Conservation (phyloP, 1,140 invertebrate genomes). For the Papilio polytes region DNA sequence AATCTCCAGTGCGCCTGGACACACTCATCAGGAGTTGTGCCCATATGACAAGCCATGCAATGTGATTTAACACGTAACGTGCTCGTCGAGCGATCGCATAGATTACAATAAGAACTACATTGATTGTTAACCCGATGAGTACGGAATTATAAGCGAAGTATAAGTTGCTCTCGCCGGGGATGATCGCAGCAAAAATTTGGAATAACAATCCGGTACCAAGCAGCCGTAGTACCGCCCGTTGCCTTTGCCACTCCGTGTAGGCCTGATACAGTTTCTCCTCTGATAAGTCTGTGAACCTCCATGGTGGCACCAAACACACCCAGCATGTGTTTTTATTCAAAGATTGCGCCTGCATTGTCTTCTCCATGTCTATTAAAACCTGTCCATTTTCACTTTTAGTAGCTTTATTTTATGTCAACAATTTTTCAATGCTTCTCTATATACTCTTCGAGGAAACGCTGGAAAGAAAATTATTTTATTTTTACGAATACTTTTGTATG, state of each 20-base stretch:
- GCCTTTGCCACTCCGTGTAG: conserved; percentile 90
- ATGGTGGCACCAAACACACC: conserved; percentile 67
- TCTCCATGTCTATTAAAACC: conserved; percentile 66
- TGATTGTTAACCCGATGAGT: conserved; percentile 83
- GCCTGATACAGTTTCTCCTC: conserved; percentile 90
- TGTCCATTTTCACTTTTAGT: conserved; percentile 17
- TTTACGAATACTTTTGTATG: background rate
- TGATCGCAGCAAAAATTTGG: conserved; percentile 86
- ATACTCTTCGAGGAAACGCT: background rate
- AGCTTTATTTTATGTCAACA: conserved; percentile 4
- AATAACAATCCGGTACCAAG: conserved; percentile 88
- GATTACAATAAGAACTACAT: conserved; percentile 79
- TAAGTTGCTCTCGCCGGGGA: conserved; percentile 85
- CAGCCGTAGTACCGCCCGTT: conserved; percentile 91
- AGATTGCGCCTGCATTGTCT: conserved; percentile 56
- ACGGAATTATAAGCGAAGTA: conserved; percentile 79
- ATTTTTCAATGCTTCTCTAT: conserved; percentile 22
- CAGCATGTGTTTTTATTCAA: conserved; percentile 57
- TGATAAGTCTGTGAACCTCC: conserved; percentile 83
- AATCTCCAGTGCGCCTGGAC: conserved; percentile 80
- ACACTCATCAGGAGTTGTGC: conserved; percentile 85
- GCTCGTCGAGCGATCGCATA: conserved; percentile 54
- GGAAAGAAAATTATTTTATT: background rate
- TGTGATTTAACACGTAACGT: conserved; percentile 84
- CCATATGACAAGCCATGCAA: conserved; percentile 87